Evolutionary conservation across 1,140 invertebrate genomes (phyloP), one percentile per base, ranked within the genome.

Genomic region (Drosophila persimilis): DNA sequence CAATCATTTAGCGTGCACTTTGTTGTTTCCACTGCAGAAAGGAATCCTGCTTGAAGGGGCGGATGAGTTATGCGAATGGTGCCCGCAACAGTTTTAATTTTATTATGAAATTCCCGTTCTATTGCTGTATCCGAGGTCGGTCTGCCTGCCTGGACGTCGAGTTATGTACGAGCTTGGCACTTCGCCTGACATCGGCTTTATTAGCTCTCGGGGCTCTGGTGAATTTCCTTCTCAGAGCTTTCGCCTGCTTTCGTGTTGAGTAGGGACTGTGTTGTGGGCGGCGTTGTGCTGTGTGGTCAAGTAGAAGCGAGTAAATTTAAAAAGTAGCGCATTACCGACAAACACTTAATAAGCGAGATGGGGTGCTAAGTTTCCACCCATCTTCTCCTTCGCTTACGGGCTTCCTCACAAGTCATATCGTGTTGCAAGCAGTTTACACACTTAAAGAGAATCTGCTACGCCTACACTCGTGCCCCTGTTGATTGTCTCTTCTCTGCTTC

Each of bases 131-230:
- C 20, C 20, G 45, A n/a, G 15, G 29, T 56, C 48, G 69, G 45
- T 76, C 65, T 61, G 56, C 26, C 51, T 57, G 65, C 63, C 63
- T 63, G 57, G 60, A 69, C 61, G 80, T 45, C 78, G 52, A 64
- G 56, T 83, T 67, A 63, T 60, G 65, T 76, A 88, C 83, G 88
- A 78, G 88, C 51, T 69, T 15, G 60, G 57, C 26, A 8, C 59
- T 45, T 59, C 45, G 52, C 54, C 59, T 58, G 56, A 48, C 60
- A 48, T 47, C 70, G 71, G 62, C 60, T 86, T 86, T 88, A 86
- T 83, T 83, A 88, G 65, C 50, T 62, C 59, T 53, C 47, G 31
- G 39, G 24, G 13, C 56, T 45, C 69, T 75, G 83, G 83, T 86
- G 83, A 88, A 35, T 86, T 86, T 88, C 61, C 47, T 46, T 24